Percentiles rank a stretch among this genome's conserved stretches.
Conservation (phyloP, 2,888 invertebrate genomes). For the Cantharis nigra region DNA sequence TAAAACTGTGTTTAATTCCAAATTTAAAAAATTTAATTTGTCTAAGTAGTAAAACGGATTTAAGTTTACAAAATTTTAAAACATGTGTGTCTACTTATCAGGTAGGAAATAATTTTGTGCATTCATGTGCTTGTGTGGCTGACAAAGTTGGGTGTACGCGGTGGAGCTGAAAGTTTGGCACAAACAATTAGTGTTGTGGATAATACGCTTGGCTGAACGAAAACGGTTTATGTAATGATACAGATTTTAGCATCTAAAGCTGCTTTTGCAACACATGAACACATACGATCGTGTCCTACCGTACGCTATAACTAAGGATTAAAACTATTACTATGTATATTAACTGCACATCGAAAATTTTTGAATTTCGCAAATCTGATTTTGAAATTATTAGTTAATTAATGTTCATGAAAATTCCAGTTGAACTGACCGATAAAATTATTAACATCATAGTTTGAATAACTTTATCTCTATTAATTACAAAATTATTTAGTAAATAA, state of each 20-base stretch:
- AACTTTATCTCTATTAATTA: too few species aligned
- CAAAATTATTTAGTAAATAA: too few species aligned
- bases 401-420: too few species aligned
- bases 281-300: neutral
- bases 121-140: constrained; percentile 31
- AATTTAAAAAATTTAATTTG: neutral
- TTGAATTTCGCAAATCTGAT: too few species aligned
- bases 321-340: too few species aligned
- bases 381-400: too few species aligned
- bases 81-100: constrained; percentile 2
- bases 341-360: neutral
- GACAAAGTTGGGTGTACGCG: constrained; percentile 37
- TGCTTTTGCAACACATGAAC: constrained; percentile 11
- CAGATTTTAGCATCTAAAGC: constrained; percentile 11
- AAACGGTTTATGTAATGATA: constrained; percentile 26
- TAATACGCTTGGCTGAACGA: constrained; percentile 39
- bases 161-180: constrained; percentile 35
- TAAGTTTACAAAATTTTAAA: neutral
- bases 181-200: constrained; percentile 40
- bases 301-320: neutral
- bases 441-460: too few species aligned
- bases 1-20: neutral
- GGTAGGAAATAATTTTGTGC: constrained; percentile 19
- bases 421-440: too few species aligned
- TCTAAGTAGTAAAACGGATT: neutral